Conservation (phyloP, 2,888 invertebrate genomes). For the Bhutanitis thaidina region DNA sequence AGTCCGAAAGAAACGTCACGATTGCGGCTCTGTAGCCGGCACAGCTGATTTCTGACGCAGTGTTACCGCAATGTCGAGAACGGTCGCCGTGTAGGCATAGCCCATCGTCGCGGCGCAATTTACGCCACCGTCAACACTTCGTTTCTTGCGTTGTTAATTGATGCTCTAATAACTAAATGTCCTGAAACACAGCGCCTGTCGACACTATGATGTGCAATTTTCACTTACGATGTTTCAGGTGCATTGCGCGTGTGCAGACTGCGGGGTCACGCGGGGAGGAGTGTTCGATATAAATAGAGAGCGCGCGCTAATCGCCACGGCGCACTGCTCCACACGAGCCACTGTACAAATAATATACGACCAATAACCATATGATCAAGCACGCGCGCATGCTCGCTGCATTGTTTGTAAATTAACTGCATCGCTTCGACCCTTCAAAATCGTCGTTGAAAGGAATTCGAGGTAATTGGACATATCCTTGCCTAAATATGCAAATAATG, state of each 20-base stretch:
- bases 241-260: conserved; percentile 51
- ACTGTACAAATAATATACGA: conserved; percentile 18
- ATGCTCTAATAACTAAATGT: conserved; percentile 33
- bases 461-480: conserved; percentile 2
- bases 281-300: conserved; percentile 75
- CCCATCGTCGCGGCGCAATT: conserved; percentile 61
- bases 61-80: conserved; percentile 53
- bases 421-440: conserved; percentile 33
- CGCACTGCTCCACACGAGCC: conserved; percentile 27
- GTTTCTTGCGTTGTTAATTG: conserved; percentile 34
- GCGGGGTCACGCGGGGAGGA: conserved; percentile 39
- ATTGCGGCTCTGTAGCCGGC: conserved; percentile 47
- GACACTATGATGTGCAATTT: conserved; percentile 69
- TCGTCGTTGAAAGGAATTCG: conserved; percentile 16
- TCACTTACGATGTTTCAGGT: conserved; percentile 63
- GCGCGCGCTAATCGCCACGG: conserved; percentile 33
- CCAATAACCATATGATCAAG: conserved; percentile 20
- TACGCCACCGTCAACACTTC: conserved; percentile 31
- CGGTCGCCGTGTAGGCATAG: conserved; percentile 43
- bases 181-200: conserved; percentile 38
- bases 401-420: conserved; percentile 59
- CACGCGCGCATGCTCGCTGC: conserved; percentile 48
- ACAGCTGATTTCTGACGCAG: conserved; percentile 60
- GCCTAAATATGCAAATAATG: too few relatives aligned
- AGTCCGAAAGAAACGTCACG: conserved; percentile 53